Conservation (phyloP, 2,888 invertebrate species). For the Brenthis daphne region DNA sequence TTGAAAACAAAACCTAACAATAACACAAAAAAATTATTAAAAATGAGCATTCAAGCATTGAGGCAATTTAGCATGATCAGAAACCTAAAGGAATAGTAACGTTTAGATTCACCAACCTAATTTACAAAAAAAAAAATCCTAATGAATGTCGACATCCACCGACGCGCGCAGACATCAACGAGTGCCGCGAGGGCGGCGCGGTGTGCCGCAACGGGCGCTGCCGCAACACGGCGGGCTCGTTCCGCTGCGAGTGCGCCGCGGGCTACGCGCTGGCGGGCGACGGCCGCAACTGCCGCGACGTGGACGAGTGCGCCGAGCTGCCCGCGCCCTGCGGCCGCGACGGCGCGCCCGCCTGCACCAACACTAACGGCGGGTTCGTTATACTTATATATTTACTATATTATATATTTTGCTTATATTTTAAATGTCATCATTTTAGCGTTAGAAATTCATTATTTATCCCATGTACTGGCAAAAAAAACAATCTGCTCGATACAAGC, state of each 20-base stretch:
- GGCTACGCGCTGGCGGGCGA: constrained; percentile 89
- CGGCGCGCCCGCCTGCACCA: constrained; percentile 70
- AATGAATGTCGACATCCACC: too few species aligned
- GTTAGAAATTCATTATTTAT: too few species aligned
- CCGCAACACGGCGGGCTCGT: constrained; percentile 90
- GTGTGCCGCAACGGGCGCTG: constrained; percentile 93
- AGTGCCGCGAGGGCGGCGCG: constrained; percentile 91
- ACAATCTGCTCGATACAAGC: not conserved
- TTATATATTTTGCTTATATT: too few species aligned
- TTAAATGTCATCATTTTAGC: too few species aligned
- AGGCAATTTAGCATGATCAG: too few species aligned
- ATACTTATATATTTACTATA: not conserved
- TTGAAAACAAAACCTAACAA: too few species aligned
- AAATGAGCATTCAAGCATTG: too few species aligned
- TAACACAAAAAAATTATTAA: not conserved
- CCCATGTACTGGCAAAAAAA: too few species aligned
- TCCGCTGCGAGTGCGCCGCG: constrained; percentile 90
- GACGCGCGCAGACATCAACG: constrained; percentile 85
- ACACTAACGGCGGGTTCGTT: constrained; percentile 71
- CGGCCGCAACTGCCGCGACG: constrained; percentile 89
- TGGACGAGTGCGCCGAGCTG: constrained; percentile 88
- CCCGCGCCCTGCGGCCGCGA: constrained; percentile 66
- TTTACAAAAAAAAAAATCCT: too few species aligned
- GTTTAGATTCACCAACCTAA: too few species aligned
- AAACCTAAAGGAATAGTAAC: too few species aligned